phyloP scores from a whole-genome alignment of 2,113 vertebrate species.

The Melanotaenia duboulayi region DNA sequence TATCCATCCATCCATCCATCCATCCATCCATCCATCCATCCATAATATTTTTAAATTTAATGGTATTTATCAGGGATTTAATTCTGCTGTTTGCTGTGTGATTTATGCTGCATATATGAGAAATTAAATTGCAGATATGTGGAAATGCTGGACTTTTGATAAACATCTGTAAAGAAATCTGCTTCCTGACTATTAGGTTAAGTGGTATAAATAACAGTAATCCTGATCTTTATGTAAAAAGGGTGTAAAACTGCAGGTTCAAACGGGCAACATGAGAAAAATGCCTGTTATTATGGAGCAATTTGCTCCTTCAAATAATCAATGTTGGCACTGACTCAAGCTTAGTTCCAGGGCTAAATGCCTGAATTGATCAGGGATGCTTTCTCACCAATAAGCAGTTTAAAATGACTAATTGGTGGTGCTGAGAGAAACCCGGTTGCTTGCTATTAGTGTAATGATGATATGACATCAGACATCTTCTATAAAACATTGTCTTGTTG shows the following conservation, averaged over 20 bases:
- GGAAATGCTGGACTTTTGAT: too few relatives aligned
- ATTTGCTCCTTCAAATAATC: constrained; percentile 74
- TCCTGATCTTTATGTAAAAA: constrained; percentile 24
- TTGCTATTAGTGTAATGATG: constrained; percentile 85
- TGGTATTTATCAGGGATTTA: too few relatives aligned
- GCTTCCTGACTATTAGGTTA: not conserved
- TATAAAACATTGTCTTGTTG: constrained; percentile 85
- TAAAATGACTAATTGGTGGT: constrained; percentile 80
- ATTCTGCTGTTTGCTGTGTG: too few relatives aligned
- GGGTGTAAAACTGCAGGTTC: constrained; percentile 16
- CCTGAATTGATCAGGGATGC: constrained; percentile 78
- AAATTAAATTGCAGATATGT: too few relatives aligned
- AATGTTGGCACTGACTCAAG: constrained; percentile 68
- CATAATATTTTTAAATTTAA: too few relatives aligned
- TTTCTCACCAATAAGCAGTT: constrained; percentile 79
- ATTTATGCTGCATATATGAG: too few relatives aligned
- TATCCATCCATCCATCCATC: too few relatives aligned
- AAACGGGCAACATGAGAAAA: constrained; percentile 61
- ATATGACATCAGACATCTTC: constrained; percentile 84
- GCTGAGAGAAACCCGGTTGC: constrained; percentile 71
- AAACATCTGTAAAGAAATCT: not conserved
- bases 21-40: too few relatives aligned
- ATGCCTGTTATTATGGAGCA: constrained; percentile 69
- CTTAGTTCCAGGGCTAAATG: constrained; percentile 69
- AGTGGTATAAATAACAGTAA: constrained; percentile 7